These are phyloP conservation scores for Haplochromis vanheusdeni DNA, from an alignment of 2,113 vertebrate species.

Conservation along the genomic window DNA sequence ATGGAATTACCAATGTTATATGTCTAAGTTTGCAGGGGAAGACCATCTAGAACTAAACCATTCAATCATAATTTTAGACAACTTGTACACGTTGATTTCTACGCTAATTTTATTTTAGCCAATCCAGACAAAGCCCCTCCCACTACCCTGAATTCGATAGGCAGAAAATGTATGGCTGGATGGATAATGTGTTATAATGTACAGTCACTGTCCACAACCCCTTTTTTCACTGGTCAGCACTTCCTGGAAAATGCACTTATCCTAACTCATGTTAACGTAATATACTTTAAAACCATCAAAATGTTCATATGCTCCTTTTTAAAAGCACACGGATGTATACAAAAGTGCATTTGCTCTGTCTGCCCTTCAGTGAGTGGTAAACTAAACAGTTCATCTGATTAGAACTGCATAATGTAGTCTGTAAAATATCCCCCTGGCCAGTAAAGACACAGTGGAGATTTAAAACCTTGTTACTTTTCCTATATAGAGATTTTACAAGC, in stretches of 20 bases:
- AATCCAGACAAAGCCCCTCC: neutral
- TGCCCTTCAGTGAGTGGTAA: slow-evolving; percentile 17
- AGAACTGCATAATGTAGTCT: neutral
- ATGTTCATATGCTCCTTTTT: neutral
- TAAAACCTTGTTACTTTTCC: slow-evolving; percentile 48
- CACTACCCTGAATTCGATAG: neutral
- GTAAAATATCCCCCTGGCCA: slow-evolving; percentile 15
- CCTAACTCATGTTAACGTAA: neutral
- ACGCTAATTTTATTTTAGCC: neutral
- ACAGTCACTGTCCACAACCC: neutral
- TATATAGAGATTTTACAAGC: slow-evolving; percentile 51
- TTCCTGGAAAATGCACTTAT: neutral
- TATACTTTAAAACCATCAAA: neutral
- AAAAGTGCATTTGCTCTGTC: neutral
- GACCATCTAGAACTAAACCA: neutral
- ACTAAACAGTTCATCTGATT: slow-evolving; percentile 37
- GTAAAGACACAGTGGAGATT: slow-evolving; percentile 34
- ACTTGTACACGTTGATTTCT: neutral
- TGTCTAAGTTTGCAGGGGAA: neutral
- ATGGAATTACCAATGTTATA: neutral
- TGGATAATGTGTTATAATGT: neutral
- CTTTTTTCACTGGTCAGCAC: neutral
- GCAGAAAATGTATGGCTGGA: neutral
- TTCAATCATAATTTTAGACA: neutral
- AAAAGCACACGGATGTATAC: neutral